Percentiles rank a stretch among this genome's conserved stretches.
These are phyloP conservation scores for Sinella curviseta DNA, from an alignment of 1,140 invertebrate species.

Conservation along the genomic window DNA sequence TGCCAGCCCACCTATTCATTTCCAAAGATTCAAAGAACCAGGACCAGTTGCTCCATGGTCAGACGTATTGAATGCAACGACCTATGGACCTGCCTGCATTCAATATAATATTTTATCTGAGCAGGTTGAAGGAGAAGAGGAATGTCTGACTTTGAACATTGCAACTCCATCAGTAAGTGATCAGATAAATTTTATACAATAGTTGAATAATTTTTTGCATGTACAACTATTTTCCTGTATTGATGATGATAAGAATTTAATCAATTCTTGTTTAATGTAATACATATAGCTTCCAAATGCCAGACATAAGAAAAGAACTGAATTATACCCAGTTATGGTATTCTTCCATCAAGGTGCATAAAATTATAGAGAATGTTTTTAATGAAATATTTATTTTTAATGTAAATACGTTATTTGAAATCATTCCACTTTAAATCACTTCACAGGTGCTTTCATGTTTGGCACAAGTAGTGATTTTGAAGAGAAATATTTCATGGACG, in stretches of 20 bases:
- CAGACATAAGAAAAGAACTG: not conserved
- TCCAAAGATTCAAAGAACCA: constrained; percentile 64
- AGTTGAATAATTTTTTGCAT: no score
- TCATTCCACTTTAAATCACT: not conserved
- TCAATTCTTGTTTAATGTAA: no score
- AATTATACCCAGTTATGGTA: constrained; percentile 39
- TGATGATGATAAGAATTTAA: no score
- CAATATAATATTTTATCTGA: constrained; percentile 59
- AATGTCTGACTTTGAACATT: constrained; percentile 69
- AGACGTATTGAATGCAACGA: constrained; percentile 61
- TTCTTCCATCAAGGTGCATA: constrained; percentile 36
- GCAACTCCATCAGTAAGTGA: constrained; percentile 56
- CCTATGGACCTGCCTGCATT: constrained; percentile 66
- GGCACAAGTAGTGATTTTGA: not conserved
- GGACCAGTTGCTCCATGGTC: constrained; percentile 62
- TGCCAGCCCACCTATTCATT: constrained; percentile 60
- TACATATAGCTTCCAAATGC: not conserved
- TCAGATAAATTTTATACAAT: not conserved
- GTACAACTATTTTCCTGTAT: no score
- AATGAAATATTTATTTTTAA: not conserved
- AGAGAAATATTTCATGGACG: constrained; percentile 42
- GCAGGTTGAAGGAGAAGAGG: constrained; percentile 58
- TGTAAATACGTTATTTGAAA: no score
- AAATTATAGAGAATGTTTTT: not conserved
- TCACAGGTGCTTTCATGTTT: constrained; percentile 7